Evolutionary conservation across 2,888 invertebrate species (phyloP).

Genomic region (Andrena bicolor): DNA sequence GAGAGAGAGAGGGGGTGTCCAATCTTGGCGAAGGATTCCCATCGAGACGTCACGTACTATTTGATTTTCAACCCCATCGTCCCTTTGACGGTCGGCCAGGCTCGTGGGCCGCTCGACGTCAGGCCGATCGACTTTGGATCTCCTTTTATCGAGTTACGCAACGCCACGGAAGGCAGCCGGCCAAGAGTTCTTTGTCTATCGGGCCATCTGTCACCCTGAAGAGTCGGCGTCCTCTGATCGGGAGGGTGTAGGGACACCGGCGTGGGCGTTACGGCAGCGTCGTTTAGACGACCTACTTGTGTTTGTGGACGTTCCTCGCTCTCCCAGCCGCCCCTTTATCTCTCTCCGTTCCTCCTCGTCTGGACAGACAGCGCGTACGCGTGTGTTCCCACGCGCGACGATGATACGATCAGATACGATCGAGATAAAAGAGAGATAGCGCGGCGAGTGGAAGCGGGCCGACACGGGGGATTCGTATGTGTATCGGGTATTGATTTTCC

Average conservation of each 20-base stretch:
- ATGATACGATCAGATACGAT: constrained; percentile 75
- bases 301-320: constrained; percentile 38
- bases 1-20: constrained; percentile 23
- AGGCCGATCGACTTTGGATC: constrained; percentile 72
- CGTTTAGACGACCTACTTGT: constrained; percentile 55
- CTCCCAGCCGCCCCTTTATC: background rate
- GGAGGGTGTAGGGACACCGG: constrained; percentile 31
- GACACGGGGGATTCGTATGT: constrained; percentile 70
- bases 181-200: constrained; percentile 78
- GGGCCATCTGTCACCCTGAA: constrained; percentile 79
- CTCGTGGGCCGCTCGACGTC: constrained; percentile 12
- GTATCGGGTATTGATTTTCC: constrained; percentile 82
- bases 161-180: constrained; percentile 73
- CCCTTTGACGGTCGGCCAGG: constrained; percentile 44
- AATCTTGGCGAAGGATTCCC: constrained; percentile 48
- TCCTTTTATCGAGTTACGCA: constrained; percentile 80
- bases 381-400: constrained; percentile 56
- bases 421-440: constrained; percentile 80
- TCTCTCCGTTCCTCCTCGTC: background rate
- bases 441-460: constrained; percentile 76
- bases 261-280: constrained; percentile 45
- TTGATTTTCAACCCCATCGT: constrained; percentile 80
- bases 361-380: constrained; percentile 47
- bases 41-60: constrained; percentile 65
- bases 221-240: constrained; percentile 38